Evolutionary conservation across 2,797 vertebrate genomes (phyloP).

Genomic region (Lagocephalus sceleratus): DNA sequence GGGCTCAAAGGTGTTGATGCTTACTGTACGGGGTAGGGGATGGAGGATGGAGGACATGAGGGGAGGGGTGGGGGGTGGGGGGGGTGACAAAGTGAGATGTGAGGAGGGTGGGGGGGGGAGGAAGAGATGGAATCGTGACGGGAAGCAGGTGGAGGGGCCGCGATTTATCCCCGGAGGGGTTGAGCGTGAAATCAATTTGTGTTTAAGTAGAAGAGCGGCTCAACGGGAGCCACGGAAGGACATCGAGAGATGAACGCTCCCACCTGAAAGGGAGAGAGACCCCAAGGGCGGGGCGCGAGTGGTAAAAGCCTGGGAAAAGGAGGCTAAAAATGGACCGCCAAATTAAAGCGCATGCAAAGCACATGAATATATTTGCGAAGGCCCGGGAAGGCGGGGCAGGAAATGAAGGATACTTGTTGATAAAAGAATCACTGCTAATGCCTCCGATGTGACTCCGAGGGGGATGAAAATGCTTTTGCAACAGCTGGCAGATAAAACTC

Average conservation of each 20-base stretch:
- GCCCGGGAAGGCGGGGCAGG: no score
- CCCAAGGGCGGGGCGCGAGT: not conserved
- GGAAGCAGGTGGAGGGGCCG: slow-evolving; percentile 46
- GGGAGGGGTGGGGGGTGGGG: not conserved
- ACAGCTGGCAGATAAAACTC: slow-evolving; percentile 20
- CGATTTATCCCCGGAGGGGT: slow-evolving; percentile 48
- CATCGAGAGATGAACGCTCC: slow-evolving; percentile 47
- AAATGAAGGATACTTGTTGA: no score
- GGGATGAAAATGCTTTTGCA: slow-evolving; percentile 6
- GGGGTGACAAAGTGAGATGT: slow-evolving; percentile 30
- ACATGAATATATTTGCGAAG: no score
- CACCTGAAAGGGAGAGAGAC: slow-evolving; percentile 27
- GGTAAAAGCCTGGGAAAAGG: not conserved
- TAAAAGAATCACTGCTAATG: no score
- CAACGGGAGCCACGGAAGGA: slow-evolving; percentile 35
- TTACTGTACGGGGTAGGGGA: not conserved
- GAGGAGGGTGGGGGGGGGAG: slow-evolving; percentile 8
- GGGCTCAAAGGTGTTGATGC: slow-evolving; percentile 3
- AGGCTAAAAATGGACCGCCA: not conserved
- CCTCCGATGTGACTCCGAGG: no score
- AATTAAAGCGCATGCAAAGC: no score
- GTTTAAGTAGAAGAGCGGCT: slow-evolving; percentile 48
- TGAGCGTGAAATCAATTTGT: slow-evolving; percentile 62
- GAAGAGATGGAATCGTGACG: slow-evolving; percentile 16
- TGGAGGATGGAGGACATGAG: not conserved